These are phyloP conservation scores for Chaenogobius annularis DNA, from an alignment of 2,113 vertebrate species.

Conservation along the genomic window DNA sequence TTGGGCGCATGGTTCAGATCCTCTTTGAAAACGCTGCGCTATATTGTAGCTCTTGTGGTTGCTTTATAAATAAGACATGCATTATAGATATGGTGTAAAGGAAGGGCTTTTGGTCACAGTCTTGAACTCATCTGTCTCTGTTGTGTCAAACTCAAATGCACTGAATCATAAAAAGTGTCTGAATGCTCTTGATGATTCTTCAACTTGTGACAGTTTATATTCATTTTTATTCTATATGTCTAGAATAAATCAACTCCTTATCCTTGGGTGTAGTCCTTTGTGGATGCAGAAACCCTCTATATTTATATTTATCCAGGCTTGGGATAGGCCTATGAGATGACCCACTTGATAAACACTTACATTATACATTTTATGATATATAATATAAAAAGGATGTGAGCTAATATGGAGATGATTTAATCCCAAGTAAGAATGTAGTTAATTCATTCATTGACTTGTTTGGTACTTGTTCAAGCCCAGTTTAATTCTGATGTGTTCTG, in stretches of 20 bases:
- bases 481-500: too few relatives aligned
- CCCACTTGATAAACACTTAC: too few relatives aligned
- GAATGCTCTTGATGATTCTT: not conserved
- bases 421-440: too few relatives aligned
- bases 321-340: too few relatives aligned
- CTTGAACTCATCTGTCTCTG: conserved; percentile 75
- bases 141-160: not conserved
- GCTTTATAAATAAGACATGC: conserved; percentile 63
- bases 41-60: conserved; percentile 34
- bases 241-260: not conserved
- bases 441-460: too few relatives aligned
- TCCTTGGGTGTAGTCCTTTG: not conserved
- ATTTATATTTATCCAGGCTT: not conserved
- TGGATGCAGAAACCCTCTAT: too few relatives aligned
- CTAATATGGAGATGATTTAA: too few relatives aligned
- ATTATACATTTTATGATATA: too few relatives aligned
- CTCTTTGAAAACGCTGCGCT: conserved; percentile 35
- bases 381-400: too few relatives aligned
- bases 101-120: conserved; percentile 53
- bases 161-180: not conserved
- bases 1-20: conserved; percentile 18
- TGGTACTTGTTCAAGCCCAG: too few relatives aligned
- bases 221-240: not conserved
- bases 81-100: conserved; percentile 62
- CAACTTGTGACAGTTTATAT: not conserved